Evolutionary conservation across 1,140 invertebrate genomes (phyloP).

Genomic region (Laupala kohalensis): DNA sequence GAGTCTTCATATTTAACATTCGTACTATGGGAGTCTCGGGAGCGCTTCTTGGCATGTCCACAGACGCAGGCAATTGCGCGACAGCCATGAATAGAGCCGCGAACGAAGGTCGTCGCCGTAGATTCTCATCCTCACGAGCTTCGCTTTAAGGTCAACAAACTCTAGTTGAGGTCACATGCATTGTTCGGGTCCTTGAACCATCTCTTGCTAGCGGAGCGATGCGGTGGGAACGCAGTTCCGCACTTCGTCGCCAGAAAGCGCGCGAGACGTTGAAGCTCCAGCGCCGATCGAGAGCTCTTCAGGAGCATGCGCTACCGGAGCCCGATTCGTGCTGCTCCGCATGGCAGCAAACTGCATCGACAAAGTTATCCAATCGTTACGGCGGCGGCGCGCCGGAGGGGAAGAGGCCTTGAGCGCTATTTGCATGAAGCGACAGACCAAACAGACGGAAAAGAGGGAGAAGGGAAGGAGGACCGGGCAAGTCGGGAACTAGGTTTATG

Average conservation of each 20-base stretch:
- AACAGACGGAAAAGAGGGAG: neutral
- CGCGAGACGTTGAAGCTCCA: neutral
- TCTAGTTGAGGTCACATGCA: slow-evolving; percentile 3
- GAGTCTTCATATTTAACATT: too few relatives aligned
- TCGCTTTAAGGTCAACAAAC: neutral
- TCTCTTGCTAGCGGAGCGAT: neutral
- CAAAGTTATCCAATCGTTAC: slow-evolving; percentile 4
- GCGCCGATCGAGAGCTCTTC: too few relatives aligned
- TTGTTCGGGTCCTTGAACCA: neutral
- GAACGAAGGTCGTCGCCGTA: too few relatives aligned
- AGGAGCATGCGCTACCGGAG: too few relatives aligned
- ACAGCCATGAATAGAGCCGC: too few relatives aligned
- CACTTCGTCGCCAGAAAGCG: too few relatives aligned
- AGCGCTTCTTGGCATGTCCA: too few relatives aligned
- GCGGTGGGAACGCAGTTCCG: too few relatives aligned
- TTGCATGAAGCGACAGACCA: neutral
- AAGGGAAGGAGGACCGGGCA: neutral
- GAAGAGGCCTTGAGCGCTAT: slow-evolving; percentile 9
- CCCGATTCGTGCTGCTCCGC: neutral
- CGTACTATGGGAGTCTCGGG: neutral
- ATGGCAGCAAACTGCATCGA: slow-evolving; percentile 3
- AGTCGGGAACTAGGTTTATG: slow-evolving; percentile 6
- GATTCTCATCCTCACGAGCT: neutral
- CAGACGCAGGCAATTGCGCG: too few relatives aligned
- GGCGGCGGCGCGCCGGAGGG: neutral